Evolutionary conservation across 1,140 invertebrate genomes (phyloP).

Genomic region (Bradynema listronoti): DNA sequence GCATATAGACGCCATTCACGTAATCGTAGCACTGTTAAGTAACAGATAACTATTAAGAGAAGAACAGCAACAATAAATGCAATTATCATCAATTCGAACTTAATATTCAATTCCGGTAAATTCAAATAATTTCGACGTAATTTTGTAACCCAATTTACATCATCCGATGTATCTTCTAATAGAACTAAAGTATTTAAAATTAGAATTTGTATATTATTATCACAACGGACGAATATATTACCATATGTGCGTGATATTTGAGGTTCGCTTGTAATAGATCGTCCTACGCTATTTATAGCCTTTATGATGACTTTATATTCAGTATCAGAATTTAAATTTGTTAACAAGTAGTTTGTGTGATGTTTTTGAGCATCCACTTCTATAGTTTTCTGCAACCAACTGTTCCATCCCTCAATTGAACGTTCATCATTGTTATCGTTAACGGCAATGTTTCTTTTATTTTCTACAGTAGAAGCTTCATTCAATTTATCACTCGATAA

Average conservation of each 20-base stretch:
- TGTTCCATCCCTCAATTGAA: constrained; percentile 8
- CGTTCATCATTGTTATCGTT: constrained; percentile 23
- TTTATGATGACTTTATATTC: constrained; percentile 22
- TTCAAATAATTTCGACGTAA: not conserved
- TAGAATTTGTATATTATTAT: not conserved
- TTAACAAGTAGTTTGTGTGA: constrained; percentile 16
- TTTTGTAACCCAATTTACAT: not conserved
- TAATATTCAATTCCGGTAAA: constrained; percentile 2
- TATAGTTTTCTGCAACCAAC: constrained; percentile 14
- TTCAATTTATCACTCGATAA: too few species aligned
- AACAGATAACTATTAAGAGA: constrained; percentile 1
- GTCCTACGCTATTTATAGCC: constrained; percentile 28
- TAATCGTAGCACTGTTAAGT: not conserved
- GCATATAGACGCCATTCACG: too few species aligned
- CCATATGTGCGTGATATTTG: constrained; percentile 26
- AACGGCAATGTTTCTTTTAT: constrained; percentile 14
- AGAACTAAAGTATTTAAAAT: not conserved
- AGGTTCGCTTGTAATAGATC: constrained; percentile 18
- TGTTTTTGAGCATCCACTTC: constrained; percentile 4
- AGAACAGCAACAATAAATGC: not conserved
- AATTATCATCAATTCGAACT: constrained; percentile 4
- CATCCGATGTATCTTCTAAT: not conserved
- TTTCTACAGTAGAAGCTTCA: not conserved
- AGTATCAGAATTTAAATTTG: constrained; percentile 20
- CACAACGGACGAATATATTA: constrained; percentile 2